Conservation (phyloP, 2,113 vertebrate species). For the Tonatia bakeri region DNA sequence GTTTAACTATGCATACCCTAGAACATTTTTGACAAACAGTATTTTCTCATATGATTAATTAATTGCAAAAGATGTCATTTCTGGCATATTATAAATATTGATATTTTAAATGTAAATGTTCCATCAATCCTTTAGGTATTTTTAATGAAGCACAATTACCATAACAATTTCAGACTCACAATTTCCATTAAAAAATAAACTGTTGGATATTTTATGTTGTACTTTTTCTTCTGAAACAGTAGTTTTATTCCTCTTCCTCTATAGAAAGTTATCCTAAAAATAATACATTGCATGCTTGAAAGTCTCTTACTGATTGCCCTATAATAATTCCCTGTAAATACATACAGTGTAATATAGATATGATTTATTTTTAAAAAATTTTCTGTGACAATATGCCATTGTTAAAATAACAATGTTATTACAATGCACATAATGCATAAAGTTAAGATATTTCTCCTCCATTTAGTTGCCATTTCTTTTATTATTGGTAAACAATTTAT, state of each 20-base stretch:
- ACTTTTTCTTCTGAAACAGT: not conserved
- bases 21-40: slow-evolving; percentile 27
- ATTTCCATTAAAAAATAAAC: not conserved
- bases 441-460: not conserved
- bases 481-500: not conserved
- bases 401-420: not conserved
- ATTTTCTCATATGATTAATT: slow-evolving; percentile 50
- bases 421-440: not conserved
- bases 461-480: not conserved
- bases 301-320: not conserved
- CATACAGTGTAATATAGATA: not conserved
- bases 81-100: slow-evolving; percentile 36
- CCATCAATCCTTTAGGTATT: not conserved
- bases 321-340: not conserved
- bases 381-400: not conserved
- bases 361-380: not conserved
- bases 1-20: slow-evolving; percentile 10
- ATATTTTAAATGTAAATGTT: slow-evolving; percentile 32
- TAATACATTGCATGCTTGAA: not conserved
- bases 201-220: not conserved
- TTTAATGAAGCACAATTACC: slow-evolving; percentile 32
- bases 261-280: not conserved
- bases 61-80: slow-evolving; percentile 44
- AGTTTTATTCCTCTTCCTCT: not conserved
- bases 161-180: not conserved